Percentiles rank a stretch among this genome's conserved stretches.
Conservation (phyloP, 2,797 vertebrate species). For the Syncerus caffer region DNA sequence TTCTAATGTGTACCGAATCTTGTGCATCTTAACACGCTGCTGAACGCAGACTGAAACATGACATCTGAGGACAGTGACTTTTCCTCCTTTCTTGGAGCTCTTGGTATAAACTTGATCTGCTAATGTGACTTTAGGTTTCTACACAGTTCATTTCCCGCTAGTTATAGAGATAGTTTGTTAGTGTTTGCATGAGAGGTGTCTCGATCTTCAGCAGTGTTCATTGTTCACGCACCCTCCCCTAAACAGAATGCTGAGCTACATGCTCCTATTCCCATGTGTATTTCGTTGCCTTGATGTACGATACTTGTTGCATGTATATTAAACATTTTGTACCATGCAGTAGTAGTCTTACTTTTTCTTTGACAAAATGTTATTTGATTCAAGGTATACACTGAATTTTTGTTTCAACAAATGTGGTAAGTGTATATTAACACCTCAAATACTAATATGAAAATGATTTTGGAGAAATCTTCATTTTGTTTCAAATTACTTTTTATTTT, state of each 20-base stretch:
- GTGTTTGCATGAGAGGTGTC: constrained; percentile 78
- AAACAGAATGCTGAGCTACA: constrained; percentile 47
- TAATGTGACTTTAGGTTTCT: constrained; percentile 71
- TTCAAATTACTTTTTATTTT: neutral
- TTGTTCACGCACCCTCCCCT: constrained; percentile 43
- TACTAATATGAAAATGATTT: constrained; percentile 20
- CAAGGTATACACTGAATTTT: neutral
- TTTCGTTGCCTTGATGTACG: constrained; percentile 78
- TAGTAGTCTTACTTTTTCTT: constrained; percentile 57
- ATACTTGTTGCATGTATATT: constrained; percentile 84
- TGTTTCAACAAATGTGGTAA: constrained; percentile 32
- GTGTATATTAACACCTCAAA: neutral
- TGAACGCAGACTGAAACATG: constrained; percentile 43
- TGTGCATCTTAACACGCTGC: constrained; percentile 60
- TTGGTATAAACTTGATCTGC: constrained; percentile 61
- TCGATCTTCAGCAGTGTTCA: constrained; percentile 56
- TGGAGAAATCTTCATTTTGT: constrained; percentile 32
- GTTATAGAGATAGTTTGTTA: constrained; percentile 42
- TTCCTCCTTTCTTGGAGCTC: constrained; percentile 78
- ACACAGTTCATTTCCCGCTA: constrained; percentile 52
- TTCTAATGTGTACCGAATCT: constrained; percentile 43
- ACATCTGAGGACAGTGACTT: constrained; percentile 63
- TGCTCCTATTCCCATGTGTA: constrained; percentile 58
- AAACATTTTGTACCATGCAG: constrained; percentile 82
- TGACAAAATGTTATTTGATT: constrained; percentile 25